Base-by-base conservation (phyloP, 2,888 invertebrate species). In the Allacma fusca region DNA sequence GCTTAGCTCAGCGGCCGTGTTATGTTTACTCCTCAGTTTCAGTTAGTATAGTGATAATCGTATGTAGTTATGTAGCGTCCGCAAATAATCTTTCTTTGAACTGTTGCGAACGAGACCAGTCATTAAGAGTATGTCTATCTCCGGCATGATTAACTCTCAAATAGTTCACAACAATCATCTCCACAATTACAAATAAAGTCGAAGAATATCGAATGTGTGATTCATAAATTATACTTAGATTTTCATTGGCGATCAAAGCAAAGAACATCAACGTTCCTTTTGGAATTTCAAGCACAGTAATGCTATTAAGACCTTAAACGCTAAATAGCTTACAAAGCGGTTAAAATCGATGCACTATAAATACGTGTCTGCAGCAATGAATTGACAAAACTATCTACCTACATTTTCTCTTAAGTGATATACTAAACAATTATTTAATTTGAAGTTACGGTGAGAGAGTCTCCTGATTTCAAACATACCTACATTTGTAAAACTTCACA, bases 81-180 rank as follows among this genome's bases (percentile, higher is more conserved):
- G 44, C 26, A 70, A 70, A 70, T 70, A 70, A 70, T 70, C 70
- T 26, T 70, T 57, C 23, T 50, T 70, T 70, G 57, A 29, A 71
- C 50, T 71, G 29, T 24, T 44, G 44, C 50, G 71, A 28, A 57
- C 71, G 71, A 57, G 69, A 70, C 44, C 50, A 44, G 40, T 70
- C 44, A 70, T n/a, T 21, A 4, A 40, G 21, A 70, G 12, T 70
- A 21, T 44, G 19, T 44, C 24, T 29, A 68, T 34, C 50, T 65
- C 28, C 65, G 26, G 24, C 65, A 65, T 19, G 29, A 24, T 28
- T 28, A 65, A 65, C 29, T 65, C n/a, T n/a, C 50, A 50, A 50
- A 19, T 16, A 28, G 28, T 28, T 19, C 65, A 65, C 65, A 65
- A 65, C 65, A 28, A 28, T 29, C n/a, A 9, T n/a, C 16, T 19